These are phyloP conservation scores for Myanophis thanlyinensis DNA, from an alignment of 2,113 vertebrate species.

Conservation along the genomic window DNA sequence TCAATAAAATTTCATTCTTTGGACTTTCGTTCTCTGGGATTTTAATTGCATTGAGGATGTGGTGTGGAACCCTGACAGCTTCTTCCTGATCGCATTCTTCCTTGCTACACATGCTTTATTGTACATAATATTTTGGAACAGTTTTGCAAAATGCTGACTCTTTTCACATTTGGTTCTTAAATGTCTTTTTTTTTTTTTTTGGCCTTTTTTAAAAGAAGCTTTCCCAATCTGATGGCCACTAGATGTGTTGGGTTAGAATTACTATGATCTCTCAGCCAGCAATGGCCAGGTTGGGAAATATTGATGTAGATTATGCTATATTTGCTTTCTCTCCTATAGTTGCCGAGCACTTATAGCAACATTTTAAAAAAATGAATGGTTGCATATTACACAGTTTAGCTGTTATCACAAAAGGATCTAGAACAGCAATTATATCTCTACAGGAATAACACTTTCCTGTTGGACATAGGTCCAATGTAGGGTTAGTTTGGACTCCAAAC, in stretches of 20 bases:
- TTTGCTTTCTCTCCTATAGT: background rate
- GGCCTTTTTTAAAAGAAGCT: background rate
- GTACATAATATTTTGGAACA: background rate
- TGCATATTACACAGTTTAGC: background rate
- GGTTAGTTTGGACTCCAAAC: background rate
- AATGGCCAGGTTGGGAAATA: background rate
- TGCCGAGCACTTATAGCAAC: constrained; percentile 37
- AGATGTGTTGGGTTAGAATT: background rate
- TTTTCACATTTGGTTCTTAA: background rate
- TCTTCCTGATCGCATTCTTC: constrained; percentile 12
- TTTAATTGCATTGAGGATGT: too few species aligned
- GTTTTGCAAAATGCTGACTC: constrained; percentile 26
- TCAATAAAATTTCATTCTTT: too few species aligned
- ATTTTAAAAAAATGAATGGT: background rate
- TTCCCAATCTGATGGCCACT: background rate
- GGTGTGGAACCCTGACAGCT: too few species aligned
- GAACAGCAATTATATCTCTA: background rate
- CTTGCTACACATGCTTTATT: constrained; percentile 1
- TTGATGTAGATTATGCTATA: constrained; percentile 3
- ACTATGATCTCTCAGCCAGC: background rate
- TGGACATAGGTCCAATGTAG: background rate
- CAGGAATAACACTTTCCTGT: too few species aligned
- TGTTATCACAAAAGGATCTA: background rate
- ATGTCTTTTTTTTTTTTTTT: constrained; percentile 44
- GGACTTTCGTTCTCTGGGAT: too few species aligned